These are phyloP conservation scores for Lagorchestes hirsutus DNA, from an alignment of 2,797 vertebrate genomes.

Conservation along the genomic window DNA sequence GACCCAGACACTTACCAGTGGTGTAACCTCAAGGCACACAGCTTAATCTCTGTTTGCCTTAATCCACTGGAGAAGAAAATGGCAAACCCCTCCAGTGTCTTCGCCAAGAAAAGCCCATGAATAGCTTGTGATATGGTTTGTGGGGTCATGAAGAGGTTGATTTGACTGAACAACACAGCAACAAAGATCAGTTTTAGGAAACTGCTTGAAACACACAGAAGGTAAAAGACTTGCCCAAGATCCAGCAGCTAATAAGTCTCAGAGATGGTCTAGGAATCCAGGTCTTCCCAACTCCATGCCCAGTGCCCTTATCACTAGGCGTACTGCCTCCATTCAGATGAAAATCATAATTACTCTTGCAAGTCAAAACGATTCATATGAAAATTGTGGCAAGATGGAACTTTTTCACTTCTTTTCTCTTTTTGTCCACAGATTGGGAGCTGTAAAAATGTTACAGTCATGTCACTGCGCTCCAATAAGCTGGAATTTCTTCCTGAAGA, in stretches of 20 bases:
- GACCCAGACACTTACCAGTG: not conserved
- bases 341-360: not conserved
- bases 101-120: not conserved
- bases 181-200: not conserved
- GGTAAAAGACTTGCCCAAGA: not conserved
- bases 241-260: not conserved
- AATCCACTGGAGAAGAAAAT: not conserved
- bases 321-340: not conserved
- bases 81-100: not conserved
- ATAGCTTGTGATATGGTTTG: not conserved
- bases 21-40: not conserved
- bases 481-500: slow-evolving; percentile 99
- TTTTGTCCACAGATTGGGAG: slow-evolving; percentile 93
- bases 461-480: slow-evolving; percentile 99
- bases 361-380: slow-evolving; percentile 33
- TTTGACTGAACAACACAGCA: not conserved
- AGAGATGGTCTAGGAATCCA: not conserved
- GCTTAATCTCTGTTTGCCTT: not conserved
- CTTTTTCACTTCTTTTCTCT: slow-evolving; percentile 44
- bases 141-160: not conserved
- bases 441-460: slow-evolving; percentile 97
- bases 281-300: not conserved
- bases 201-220: not conserved
- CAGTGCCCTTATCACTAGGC: not conserved
- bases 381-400: not conserved